Percentiles rank a stretch among this genome's conserved stretches.
Evolutionary conservation across 2,113 vertebrate genomes (phyloP).

Genomic region (Gadus chalcogrammus): DNA sequence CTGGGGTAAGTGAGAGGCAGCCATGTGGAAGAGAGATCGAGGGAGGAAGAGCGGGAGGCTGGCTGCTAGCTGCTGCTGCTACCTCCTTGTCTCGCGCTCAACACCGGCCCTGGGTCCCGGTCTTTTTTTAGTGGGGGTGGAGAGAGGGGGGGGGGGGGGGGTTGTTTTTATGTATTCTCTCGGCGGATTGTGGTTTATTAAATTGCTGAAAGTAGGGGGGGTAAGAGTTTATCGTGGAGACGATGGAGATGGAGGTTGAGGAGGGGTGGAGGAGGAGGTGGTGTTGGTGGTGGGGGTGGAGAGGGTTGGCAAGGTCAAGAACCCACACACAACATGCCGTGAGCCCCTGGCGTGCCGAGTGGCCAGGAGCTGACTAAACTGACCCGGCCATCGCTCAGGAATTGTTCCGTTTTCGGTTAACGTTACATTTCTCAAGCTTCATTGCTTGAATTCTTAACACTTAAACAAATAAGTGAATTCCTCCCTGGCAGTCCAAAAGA

Average conservation of each 20-base stretch:
- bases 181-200: neutral
- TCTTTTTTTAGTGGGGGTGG: neutral
- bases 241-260: neutral
- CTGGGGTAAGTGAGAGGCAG: conserved; percentile 34
- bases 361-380: conserved; percentile 12
- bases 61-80: neutral
- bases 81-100: conserved; percentile 12
- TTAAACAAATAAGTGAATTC: conserved; percentile 75
- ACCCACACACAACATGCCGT: neutral
- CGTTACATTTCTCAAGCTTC: conserved; percentile 54
- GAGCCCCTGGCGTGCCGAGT: conserved; percentile 1
- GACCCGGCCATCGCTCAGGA: conserved; percentile 30
- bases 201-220: too few species aligned
- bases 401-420: conserved; percentile 54
- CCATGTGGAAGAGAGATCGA: conserved; percentile 42
- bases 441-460: conserved; percentile 74
- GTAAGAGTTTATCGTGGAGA: neutral
- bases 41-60: conserved; percentile 19
- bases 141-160: neutral
- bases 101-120: neutral
- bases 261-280: too few species aligned
- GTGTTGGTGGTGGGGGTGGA: neutral
- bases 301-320: conserved; percentile 5
- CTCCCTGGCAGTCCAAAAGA: conserved; percentile 63
- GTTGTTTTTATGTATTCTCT: neutral